Percentiles rank a stretch among this genome's conserved stretches.
Evolutionary conservation across 1,140 invertebrate genomes (phyloP).

Genomic region (Leptinotarsa texana): DNA sequence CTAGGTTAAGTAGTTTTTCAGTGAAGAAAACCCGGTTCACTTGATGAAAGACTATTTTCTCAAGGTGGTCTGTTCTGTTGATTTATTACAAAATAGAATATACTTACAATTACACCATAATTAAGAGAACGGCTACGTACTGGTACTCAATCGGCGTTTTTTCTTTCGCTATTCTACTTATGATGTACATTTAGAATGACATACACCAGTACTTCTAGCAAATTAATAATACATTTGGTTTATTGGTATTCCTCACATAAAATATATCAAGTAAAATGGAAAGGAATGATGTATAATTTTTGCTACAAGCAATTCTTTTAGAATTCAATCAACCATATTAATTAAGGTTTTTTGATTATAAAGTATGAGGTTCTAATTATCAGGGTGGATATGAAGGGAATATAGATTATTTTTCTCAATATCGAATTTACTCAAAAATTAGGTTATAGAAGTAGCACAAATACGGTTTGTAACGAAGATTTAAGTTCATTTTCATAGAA

Average conservation of each 20-base stretch:
- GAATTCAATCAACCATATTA: not conserved
- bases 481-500: too few species aligned
- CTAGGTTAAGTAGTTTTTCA: too few species aligned
- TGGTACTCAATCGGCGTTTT: not conserved
- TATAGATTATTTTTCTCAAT: too few species aligned
- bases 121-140: not conserved
- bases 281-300: not conserved
- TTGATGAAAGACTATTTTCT: not conserved
- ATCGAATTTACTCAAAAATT: too few species aligned
- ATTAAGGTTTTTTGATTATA: not conserved
- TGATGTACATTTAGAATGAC: slow-evolving; percentile 6
- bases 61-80: not conserved
- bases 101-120: slow-evolving; percentile 1
- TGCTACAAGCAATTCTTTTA: not conserved
- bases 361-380: too few species aligned
- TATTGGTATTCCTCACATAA: not conserved
- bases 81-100: slow-evolving; percentile 1
- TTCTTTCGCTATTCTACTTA: not conserved
- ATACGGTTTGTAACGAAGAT: too few species aligned
- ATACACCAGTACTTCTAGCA: not conserved
- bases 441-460: too few species aligned
- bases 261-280: not conserved
- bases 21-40: not conserved
- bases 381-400: too few species aligned
- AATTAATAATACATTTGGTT: slow-evolving; percentile 1